Base-by-base conservation (phyloP, 2,888 invertebrate species). In the Acleris sparsana region DNA sequence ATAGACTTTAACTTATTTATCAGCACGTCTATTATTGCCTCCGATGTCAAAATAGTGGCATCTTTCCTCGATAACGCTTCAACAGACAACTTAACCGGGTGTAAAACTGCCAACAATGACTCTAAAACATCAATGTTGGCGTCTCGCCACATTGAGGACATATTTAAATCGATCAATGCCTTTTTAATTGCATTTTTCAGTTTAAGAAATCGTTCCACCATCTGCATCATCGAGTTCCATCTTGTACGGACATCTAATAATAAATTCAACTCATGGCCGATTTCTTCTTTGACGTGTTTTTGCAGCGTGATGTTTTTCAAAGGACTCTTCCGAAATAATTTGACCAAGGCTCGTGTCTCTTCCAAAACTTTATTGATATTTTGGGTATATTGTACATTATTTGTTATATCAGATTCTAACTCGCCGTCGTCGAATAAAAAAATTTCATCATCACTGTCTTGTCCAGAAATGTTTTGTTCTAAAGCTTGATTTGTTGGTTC, bases 391-490 rank as follows among this genome's bases (percentile, higher is more conserved):
- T 25, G 25, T 25, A 25, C 25, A 60, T 60, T 60, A 52, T 17
- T 51, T 60, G 20, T 49, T 29, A 52, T 33, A 22, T 33, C 46
- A 52, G 25, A 52, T 60, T 22, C 66, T 63, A 68, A 18, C 66
- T 58, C 33, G 65, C 63, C 61, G 66, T 69, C 64, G 67, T 70
- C 67, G 62, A 63, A 57, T 64, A 70, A 62, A 69, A 69, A 67
- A 57, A 62, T 53, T 68, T 63, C n/a, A 68, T 61, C 56, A 60
- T 65, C 39, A 65, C 60, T 60, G 70, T 70, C 60, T 70, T 65
- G 60, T 22, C 62, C 51, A 68, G 17, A 9, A 66, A 65, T 39
- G 65, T 52, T 57, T 70, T 65, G 53, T 68, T 68, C 62, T 69
- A 25, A 25, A 25, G 25, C 25, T 25, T 25, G 25, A 25, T 25